These are phyloP conservation scores for Clarias macrocephalus DNA, from an alignment of 2,113 vertebrate genomes.

Conservation along the genomic window DNA sequence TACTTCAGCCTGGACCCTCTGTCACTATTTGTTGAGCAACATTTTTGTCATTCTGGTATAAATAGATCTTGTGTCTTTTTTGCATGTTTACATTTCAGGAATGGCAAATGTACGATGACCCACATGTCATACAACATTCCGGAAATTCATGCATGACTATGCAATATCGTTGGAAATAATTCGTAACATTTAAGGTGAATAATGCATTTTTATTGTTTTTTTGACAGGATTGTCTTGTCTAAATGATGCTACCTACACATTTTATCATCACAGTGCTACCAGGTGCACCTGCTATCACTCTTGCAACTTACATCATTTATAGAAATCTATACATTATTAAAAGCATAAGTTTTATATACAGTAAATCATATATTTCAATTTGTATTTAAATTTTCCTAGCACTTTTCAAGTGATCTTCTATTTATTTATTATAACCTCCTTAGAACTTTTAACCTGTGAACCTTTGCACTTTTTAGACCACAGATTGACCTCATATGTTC, in stretches of 20 bases:
- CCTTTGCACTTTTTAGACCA: not conserved
- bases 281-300: not conserved
- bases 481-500: conserved; percentile 4
- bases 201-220: not conserved
- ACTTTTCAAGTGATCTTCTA: not conserved
- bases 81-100: not conserved
- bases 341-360: not conserved
- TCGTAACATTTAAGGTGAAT: not conserved
- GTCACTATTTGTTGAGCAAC: not conserved
- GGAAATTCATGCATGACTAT: not conserved
- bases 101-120: not conserved
- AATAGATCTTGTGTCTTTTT: conserved; percentile 16
- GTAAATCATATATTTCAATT: not conserved
- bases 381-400: not conserved
- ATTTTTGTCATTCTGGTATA: not conserved
- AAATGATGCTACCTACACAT: not conserved
- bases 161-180: not conserved
- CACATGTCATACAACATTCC: not conserved
- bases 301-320: not conserved
- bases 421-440: not conserved
- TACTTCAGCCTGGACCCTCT: not conserved
- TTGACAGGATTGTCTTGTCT: not conserved
- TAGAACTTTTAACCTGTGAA: conserved; percentile 17
- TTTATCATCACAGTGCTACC: not conserved
- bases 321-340: not conserved